A percentile compares a stretch with the other conserved stretches of the same genome.
Conservation (phyloP, 2,888 invertebrate genomes). For the Aspidiotus rigidus region DNA sequence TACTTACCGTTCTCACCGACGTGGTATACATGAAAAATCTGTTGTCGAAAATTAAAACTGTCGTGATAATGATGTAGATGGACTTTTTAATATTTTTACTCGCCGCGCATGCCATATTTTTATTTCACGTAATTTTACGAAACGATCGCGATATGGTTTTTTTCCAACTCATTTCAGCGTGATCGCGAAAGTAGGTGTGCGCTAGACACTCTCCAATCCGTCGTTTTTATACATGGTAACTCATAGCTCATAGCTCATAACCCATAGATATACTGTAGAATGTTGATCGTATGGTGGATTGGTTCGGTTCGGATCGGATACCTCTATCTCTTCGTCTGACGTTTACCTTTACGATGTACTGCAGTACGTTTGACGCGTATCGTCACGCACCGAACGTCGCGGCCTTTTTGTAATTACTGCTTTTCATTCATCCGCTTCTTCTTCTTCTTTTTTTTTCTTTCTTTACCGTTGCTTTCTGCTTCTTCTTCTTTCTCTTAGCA, state of each 20-base stretch:
- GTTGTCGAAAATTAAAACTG: conserved; percentile 24
- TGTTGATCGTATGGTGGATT: neutral
- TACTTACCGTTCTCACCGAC: conserved; percentile 19
- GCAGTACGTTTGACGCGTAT: conserved; percentile 14
- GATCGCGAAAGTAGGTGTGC: conserved; percentile 8
- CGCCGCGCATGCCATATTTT: conserved; percentile 19
- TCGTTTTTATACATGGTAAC: neutral
- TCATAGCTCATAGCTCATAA: neutral
- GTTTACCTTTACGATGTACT: conserved; percentile 12
- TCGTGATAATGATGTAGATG: conserved; percentile 24
- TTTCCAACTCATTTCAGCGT: conserved; percentile 27
- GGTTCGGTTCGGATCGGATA: neutral
- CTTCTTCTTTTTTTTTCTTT: neutral
- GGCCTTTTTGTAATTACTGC: conserved; percentile 19
- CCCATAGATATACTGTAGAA: conserved; percentile 1
- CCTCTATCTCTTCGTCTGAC: neutral
- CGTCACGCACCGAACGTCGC: conserved; percentile 26
- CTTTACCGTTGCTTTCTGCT: neutral
- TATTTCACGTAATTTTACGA: conserved; percentile 7
- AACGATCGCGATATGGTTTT: conserved; percentile 11
- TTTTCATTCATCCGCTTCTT: neutral
- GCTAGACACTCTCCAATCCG: neutral
- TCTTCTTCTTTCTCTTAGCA: neutral
- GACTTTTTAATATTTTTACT: conserved; percentile 28
- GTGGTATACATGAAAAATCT: conserved; percentile 8